Conservation (phyloP, 2,113 vertebrate genomes). For the Dermatemys mawii region DNA sequence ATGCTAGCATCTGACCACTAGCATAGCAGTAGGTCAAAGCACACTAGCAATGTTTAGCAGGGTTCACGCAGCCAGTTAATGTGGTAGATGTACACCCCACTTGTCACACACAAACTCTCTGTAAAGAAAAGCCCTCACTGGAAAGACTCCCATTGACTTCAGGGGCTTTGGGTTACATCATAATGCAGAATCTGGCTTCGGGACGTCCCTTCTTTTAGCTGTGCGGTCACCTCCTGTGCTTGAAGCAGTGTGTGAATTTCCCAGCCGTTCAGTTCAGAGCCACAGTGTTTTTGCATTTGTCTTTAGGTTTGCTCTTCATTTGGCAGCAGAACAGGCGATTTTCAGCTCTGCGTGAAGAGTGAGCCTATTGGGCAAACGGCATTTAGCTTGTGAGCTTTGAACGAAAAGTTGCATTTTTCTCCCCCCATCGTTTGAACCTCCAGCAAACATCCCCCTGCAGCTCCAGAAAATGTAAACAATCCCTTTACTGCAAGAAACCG, state of each 20-base stretch:
- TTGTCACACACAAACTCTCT: not conserved
- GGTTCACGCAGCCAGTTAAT: not conserved
- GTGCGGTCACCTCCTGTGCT: not conserved
- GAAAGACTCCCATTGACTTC: not conserved
- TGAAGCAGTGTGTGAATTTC: not conserved
- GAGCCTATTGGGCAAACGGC: conserved; percentile 38
- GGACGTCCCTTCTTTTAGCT: not conserved
- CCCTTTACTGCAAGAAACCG: conserved; percentile 22
- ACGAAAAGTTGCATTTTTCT: conserved; percentile 35
- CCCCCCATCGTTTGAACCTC: conserved; percentile 8
- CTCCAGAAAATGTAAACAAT: conserved; percentile 56
- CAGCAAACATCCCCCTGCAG: conserved; percentile 44
- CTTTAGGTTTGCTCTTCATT: conserved; percentile 30
- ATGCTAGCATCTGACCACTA: not conserved
- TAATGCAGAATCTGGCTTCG: not conserved
- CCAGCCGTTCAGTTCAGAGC: not conserved
- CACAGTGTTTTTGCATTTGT: conserved; percentile 3
- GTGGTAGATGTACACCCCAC: not conserved
- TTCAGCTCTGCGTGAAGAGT: conserved; percentile 43
- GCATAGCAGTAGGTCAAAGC: not conserved
- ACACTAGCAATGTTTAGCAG: not conserved
- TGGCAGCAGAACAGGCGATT: conserved; percentile 30
- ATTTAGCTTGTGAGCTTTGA: conserved; percentile 35
- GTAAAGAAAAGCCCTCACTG: not conserved
- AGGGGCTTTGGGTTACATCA: not conserved